Evolutionary conservation across 1,140 invertebrate genomes (phyloP), one percentile per base, ranked within the genome.

Genomic region (Hirudo medicinalis): DNA sequence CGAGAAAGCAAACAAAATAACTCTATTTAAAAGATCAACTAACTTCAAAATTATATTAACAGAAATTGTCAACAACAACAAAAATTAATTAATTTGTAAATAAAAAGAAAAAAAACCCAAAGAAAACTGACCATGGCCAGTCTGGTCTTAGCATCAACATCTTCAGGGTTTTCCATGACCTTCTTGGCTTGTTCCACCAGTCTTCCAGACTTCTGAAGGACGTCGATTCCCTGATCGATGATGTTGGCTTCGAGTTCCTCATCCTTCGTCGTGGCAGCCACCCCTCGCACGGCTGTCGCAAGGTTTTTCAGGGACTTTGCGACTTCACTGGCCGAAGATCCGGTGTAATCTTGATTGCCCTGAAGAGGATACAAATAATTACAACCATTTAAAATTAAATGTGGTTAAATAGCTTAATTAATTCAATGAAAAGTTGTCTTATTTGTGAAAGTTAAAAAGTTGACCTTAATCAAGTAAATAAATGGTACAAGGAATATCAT

Each of bases 341-440:
- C 89, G 0, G 90, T 90, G 79, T 91, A 91, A 73, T 87, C 87
- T 72, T 90, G 87, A 79, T 93, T 92, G 53, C 88, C 89, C 78
- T 84, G 75, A 11, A 75, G 8, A 32, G 27, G 17, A 54, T 53
- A 29, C 54, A 5, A 29, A 71, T 36, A 11, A 20, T 54, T 53
- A 3, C 2, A n/a, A 68, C 25, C 36, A 22, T 2, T 68, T 68
- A 25, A 68, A 68, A 63, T 63, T 63, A 20, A 63, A 20, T 63
- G 11, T 49, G 3, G 11, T 5, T 49, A 49, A 15, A 49, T 49
- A 15, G 15, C 11, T 8, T 15, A 49, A 15, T 15, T 63, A 63
- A 20, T 57, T 3, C 2, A 20, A 9, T 57, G 25, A 57, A 57
- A 57, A 57, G 54, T 57, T 57, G 9, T 57, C 54, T n/a, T 36